Evolutionary conservation across 1,140 invertebrate species (phyloP), one percentile per base, ranked within the genome.

Genomic region (Drosophila lacteicornis): DNA sequence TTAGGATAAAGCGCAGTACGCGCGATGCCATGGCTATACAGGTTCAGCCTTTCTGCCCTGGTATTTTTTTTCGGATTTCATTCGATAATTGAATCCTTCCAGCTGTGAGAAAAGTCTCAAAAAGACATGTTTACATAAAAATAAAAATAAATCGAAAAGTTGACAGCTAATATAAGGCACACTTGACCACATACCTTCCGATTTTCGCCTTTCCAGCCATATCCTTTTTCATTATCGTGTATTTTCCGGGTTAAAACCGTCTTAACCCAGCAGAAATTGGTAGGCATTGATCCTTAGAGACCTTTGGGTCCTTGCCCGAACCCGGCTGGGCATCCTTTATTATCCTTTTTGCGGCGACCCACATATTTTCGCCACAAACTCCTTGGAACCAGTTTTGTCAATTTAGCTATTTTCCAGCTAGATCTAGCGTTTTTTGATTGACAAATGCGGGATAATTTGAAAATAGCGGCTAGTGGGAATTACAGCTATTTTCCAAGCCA

Each of bases 1-100:
- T 66, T 0, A 92, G 55, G 30, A 92, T 66, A 57, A 83, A 88
- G 27, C 91, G 85, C 68, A 92, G 50, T n/a, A 92, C 74, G 53
- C 91, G 85, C 45, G 74, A 75, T 17, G 30, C 49, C 63, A 70
- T 70, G 30, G 40, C 47, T 11, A 38, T 13, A 38, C 0, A 38
- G 6, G 11, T 25, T 19, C 17, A 15, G n/a, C 6, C 15, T 9
- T 55, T n/a, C 3, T 22, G 36, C 4, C 8, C n/a, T 19, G 33
- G 2, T 40, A 11, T 45, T 45, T 45, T 45, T 45, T 4, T 8
- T 15, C 15, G 38, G 25, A 65, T 61, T 43, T 30, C 30, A 17
- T 45, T 6, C 3, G 40, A 22, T 17, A n/a, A 42, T 42, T 1
- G 0, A 40, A 56, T 40, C 53, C 46, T 68, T 46, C 19, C n/a